Conservation (phyloP, 2,113 vertebrate genomes). For the Oryzias woworae region DNA sequence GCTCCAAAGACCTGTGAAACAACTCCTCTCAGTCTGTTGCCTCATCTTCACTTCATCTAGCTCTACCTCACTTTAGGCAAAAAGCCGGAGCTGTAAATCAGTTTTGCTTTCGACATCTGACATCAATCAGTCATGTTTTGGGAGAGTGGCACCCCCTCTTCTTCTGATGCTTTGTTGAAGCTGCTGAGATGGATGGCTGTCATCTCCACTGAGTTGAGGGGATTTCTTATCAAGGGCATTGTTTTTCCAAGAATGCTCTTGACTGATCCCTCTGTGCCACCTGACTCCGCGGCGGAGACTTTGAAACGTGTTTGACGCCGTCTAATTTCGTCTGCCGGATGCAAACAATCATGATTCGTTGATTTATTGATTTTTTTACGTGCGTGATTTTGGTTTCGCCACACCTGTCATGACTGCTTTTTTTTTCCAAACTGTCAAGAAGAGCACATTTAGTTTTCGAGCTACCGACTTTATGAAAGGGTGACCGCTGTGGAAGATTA, state of each 20-base stretch:
- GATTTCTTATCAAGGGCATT: conserved; percentile 68
- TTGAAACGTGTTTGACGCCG: conserved; percentile 21
- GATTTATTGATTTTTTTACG: no score
- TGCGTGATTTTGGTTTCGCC: not conserved
- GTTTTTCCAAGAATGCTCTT: conserved; percentile 49
- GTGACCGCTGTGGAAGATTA: conserved; percentile 20
- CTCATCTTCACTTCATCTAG: conserved; percentile 23
- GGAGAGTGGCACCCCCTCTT: conserved; percentile 54
- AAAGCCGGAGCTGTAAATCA: conserved; percentile 63
- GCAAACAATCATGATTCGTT: not conserved
- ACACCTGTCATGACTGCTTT: not conserved
- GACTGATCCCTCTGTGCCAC: conserved; percentile 30
- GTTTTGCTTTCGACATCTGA: conserved; percentile 69
- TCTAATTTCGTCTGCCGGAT: conserved; percentile 19
- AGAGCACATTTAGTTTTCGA: no score
- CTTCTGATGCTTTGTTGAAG: conserved; percentile 50
- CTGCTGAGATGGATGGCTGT: conserved; percentile 64
- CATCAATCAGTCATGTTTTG: conserved; percentile 73
- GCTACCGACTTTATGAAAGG: not conserved
- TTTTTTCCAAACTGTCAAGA: not conserved
- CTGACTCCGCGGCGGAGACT: conserved; percentile 12
- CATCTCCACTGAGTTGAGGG: conserved; percentile 55
- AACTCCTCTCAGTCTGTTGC: conserved; percentile 26
- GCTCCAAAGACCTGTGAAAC: conserved; percentile 31
- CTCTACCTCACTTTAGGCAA: conserved; percentile 14